Conservation (phyloP, 2,888 invertebrate species). For the Perizoma flavofasciatum region DNA sequence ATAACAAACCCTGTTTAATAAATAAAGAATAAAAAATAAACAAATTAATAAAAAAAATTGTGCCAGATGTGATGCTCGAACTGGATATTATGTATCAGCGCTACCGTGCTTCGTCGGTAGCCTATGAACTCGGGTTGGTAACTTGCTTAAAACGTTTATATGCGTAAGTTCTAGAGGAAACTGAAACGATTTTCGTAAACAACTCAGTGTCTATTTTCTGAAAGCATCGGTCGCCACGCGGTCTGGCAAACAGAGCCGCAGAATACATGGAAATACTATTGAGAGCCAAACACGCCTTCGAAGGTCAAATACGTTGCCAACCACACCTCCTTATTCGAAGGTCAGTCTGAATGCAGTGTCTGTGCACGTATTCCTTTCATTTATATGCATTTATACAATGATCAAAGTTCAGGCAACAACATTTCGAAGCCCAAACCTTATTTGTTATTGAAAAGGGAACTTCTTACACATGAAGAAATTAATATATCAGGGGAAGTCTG, state of each 20-base stretch:
- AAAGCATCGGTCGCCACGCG: slow-evolving; percentile 8
- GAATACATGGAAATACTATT: neutral
- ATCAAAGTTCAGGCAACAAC: neutral
- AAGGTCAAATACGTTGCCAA: neutral
- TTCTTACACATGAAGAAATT: too few relatives aligned
- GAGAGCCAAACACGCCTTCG: neutral
- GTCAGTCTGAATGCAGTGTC: slow-evolving; percentile 1
- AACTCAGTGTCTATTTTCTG: neutral
- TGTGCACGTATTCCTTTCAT: neutral
- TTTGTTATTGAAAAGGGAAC: too few relatives aligned
- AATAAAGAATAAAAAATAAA: too few relatives aligned
- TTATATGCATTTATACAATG: neutral
- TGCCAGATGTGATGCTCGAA: too few relatives aligned
- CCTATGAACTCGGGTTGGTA: neutral
- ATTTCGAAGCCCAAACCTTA: too few relatives aligned
- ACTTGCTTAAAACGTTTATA: neutral
- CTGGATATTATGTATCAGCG: too few relatives aligned
- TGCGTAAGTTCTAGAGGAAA: neutral
- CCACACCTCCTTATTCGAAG: neutral
- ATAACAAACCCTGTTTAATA: too few relatives aligned
- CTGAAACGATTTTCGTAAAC: neutral
- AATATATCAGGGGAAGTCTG: too few relatives aligned
- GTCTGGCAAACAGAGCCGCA: slow-evolving; percentile 6
- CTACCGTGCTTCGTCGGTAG: too few relatives aligned
- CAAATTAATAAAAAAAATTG: too few relatives aligned